These are phyloP conservation scores for Sinocyclocheilus anophthalmus DNA, from an alignment of 2,113 vertebrate genomes.

Conservation along the genomic window DNA sequence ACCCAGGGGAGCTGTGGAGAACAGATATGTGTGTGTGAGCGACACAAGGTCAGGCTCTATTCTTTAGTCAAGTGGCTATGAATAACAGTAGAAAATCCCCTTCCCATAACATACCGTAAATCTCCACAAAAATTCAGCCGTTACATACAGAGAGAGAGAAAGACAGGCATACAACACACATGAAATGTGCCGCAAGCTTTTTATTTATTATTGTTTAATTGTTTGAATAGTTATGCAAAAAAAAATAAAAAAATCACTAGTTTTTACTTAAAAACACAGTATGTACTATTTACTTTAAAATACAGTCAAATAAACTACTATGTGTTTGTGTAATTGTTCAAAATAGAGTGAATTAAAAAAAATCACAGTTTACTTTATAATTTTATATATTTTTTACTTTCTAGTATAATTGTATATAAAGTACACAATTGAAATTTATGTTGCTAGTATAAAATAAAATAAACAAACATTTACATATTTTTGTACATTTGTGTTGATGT, in stretches of 20 bases:
- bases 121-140: conserved; percentile 26
- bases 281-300: background rate
- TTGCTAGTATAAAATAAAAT: background rate
- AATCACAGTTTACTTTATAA: too few relatives aligned
- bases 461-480: background rate
- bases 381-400: too few relatives aligned
- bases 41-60: conserved; percentile 68
- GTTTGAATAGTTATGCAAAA: background rate
- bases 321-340: background rate
- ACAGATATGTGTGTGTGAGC: conserved; percentile 35
- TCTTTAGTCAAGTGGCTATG: conserved; percentile 54
- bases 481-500: background rate
- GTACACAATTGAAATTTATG: too few relatives aligned
- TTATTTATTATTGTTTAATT: background rate
- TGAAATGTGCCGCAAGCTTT: background rate
- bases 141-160: conserved; percentile 8
- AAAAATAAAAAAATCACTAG: too few relatives aligned
- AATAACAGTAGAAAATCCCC: conserved; percentile 65
- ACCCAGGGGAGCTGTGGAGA: conserved; percentile 17
- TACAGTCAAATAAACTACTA: background rate
- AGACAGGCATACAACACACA: conserved; percentile 9
- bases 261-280: too few relatives aligned
- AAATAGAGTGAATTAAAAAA: too few relatives aligned
- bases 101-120: conserved; percentile 59
- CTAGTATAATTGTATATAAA: too few relatives aligned